phyloP scores from a whole-genome alignment of 2,888 invertebrate species.

The Drosophila prolongata region DNA sequence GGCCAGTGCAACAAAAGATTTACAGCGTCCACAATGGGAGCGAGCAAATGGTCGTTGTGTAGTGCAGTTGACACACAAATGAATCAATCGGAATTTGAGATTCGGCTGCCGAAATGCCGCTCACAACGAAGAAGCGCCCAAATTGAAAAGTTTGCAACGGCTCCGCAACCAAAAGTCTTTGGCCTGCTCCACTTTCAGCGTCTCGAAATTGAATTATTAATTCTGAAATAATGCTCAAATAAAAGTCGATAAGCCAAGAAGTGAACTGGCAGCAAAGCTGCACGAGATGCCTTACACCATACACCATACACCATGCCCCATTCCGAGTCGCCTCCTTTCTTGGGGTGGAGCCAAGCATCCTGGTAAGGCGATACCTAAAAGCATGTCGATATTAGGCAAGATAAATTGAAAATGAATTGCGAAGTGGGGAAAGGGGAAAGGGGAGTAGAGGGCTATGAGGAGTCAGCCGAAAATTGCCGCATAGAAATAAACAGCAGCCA shows the following conservation, averaged over 20 bases:
- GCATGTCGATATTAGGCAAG: slow-evolving; percentile 81
- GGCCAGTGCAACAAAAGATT: slow-evolving; percentile 49
- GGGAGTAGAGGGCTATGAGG: not conserved
- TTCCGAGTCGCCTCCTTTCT: not conserved
- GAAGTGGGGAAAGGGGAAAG: slow-evolving; percentile 52
- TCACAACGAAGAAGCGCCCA: slow-evolving; percentile 4
- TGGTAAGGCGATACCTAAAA: slow-evolving; percentile 52
- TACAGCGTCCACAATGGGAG: slow-evolving; percentile 36
- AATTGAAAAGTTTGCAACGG: slow-evolving; percentile 13
- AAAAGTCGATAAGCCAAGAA: slow-evolving; percentile 55
- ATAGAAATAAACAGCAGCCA: slow-evolving; percentile 53
- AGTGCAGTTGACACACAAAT: slow-evolving; percentile 42
- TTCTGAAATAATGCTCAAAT: slow-evolving; percentile 45
- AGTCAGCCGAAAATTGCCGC: slow-evolving; percentile 48
- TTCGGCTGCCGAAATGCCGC: slow-evolving; percentile 7
- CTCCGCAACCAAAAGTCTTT: not conserved
- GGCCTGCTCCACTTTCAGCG: slow-evolving; percentile 37
- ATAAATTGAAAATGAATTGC: slow-evolving; percentile 80
- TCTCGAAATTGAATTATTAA: slow-evolving; percentile 56
- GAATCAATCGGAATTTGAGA: slow-evolving; percentile 49
- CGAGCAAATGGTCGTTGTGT: slow-evolving; percentile 14
- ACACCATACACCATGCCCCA: no score
- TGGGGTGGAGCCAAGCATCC: slow-evolving; percentile 33
- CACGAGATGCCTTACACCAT: slow-evolving; percentile 1
- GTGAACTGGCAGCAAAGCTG: slow-evolving; percentile 49